A percentile compares a stretch with the other conserved stretches of the same genome.
These are phyloP conservation scores for Catharus minimus DNA, from an alignment of 2,113 vertebrate species.

Conservation along the genomic window DNA sequence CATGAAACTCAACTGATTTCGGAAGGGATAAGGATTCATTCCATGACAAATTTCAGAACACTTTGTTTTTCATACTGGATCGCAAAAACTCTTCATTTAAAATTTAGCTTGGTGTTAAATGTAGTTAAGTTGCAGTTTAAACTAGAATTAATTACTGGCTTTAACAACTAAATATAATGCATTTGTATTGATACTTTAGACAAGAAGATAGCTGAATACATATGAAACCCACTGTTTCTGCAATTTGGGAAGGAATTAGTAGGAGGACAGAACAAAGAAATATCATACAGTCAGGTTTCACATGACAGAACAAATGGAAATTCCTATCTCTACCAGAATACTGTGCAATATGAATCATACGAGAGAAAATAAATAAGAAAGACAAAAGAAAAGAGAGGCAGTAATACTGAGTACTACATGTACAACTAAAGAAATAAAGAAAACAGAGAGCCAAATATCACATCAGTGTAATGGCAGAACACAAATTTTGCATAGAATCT, in stretches of 20 bases:
- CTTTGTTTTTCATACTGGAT: not conserved
- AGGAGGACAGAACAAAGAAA: constrained; percentile 43
- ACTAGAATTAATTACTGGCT: constrained; percentile 13
- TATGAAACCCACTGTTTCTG: not conserved
- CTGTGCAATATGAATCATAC: not conserved
- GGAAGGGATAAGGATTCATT: not conserved
- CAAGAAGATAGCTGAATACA: constrained; percentile 21
- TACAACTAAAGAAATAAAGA: not conserved
- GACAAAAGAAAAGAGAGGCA: not conserved
- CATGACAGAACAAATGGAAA: constrained; percentile 39
- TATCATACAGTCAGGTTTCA: constrained; percentile 7
- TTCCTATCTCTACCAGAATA: not conserved
- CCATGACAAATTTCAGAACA: not conserved
- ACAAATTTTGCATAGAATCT: not conserved
- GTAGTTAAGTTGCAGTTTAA: not conserved
- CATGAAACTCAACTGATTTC: not conserved
- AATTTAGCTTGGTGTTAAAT: not conserved
- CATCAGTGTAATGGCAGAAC: not conserved
- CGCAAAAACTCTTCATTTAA: not conserved
- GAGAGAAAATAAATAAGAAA: constrained; percentile 20
- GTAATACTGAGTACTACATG: not conserved
- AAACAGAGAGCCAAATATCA: not conserved
- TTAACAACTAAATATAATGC: constrained; percentile 17
- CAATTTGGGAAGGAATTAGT: not conserved
- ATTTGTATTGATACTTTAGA: constrained; percentile 9